phyloP scores from a whole-genome alignment of 2,113 vertebrate genomes.

The Caretta caretta region DNA sequence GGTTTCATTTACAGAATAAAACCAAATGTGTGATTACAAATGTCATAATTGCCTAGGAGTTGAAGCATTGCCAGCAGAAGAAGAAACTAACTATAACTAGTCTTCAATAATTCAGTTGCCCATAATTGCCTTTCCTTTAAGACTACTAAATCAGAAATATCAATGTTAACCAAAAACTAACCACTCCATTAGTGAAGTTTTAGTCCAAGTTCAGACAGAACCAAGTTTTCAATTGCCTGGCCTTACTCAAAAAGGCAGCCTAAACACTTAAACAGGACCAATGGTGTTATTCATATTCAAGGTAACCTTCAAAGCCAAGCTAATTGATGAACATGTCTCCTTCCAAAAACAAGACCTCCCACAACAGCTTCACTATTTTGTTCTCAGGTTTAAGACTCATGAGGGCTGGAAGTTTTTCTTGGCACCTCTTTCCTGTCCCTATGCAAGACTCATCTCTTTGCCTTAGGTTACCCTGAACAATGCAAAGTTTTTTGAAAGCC shows the following conservation, averaged over 20 bases:
- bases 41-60: background rate
- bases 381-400: background rate
- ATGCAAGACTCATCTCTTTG: background rate
- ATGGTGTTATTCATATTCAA: background rate
- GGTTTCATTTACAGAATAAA: background rate
- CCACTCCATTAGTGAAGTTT: background rate
- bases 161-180: background rate
- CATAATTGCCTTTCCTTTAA: background rate
- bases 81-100: background rate
- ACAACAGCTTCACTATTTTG: background rate
- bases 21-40: background rate
- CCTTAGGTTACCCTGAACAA: background rate
- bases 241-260: background rate
- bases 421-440: background rate
- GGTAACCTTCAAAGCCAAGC: conserved; percentile 1
- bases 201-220: background rate
- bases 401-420: background rate
- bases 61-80: background rate
- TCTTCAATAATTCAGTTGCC: background rate
- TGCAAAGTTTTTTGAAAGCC: background rate
- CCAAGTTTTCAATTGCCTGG: background rate
- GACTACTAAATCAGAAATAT: background rate
- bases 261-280: background rate
- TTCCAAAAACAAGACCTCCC: background rate
- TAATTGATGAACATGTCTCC: background rate